Percentiles rank a stretch among this genome's conserved stretches.
Evolutionary conservation across 2,888 invertebrate species (phyloP).

Genomic region (Nematopogon swammerdamellus): DNA sequence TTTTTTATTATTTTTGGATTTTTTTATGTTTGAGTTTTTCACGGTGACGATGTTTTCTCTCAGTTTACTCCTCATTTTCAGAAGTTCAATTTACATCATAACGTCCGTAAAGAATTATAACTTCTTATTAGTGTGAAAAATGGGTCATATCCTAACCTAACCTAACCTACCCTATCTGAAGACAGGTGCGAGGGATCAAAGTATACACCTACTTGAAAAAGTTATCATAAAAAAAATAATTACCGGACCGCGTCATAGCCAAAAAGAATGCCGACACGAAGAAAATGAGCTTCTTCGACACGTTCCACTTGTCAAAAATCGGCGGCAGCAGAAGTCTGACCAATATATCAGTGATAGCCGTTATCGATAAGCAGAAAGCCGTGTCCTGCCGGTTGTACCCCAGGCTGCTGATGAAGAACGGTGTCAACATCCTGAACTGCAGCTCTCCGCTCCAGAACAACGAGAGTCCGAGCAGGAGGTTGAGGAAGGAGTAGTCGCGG

Average conservation of each 20-base stretch:
- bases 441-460: slow-evolving; percentile 73
- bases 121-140: no score
- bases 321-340: slow-evolving; percentile 71
- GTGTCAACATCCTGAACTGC: slow-evolving; percentile 71
- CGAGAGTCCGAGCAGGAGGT: slow-evolving; percentile 68
- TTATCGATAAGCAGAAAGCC: slow-evolving; percentile 71
- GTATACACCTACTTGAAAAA: no score
- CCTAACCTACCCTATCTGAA: no score
- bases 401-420: slow-evolving; percentile 63
- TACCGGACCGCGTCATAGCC: slow-evolving; percentile 70
- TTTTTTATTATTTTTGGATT: no score
- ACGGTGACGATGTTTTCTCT: no score
- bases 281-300: slow-evolving; percentile 69
- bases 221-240: slow-evolving; percentile 32
- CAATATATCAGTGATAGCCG: slow-evolving; percentile 70
- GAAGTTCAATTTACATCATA: no score
- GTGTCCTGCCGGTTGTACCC: slow-evolving; percentile 64
- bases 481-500: slow-evolving; percentile 70
- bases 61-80: no score
- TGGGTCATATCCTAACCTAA: no score
- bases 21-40: no score
- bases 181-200: no score
- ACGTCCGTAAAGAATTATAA: no score
- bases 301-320: slow-evolving; percentile 65
- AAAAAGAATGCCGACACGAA: slow-evolving; percentile 69